Conservation (phyloP, 92 coral and sea anemone species). For the Palythoa caribaeorum region DNA sequence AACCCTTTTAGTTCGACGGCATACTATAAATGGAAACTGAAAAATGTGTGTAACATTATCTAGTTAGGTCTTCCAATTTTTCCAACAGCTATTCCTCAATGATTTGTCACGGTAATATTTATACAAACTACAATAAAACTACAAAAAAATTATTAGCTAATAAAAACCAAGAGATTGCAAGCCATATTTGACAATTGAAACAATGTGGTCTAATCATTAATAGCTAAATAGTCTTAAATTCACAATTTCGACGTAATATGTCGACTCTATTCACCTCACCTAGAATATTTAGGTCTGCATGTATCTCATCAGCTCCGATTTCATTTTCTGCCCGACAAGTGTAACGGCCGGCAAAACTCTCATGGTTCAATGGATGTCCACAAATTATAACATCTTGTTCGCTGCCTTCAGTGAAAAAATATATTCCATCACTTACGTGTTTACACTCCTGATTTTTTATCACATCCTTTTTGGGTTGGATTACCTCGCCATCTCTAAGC, state of each 20-base stretch:
- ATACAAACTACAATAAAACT: no score
- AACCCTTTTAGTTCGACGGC: background rate
- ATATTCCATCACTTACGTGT: constrained; percentile 18
- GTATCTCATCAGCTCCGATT: constrained; percentile 17
- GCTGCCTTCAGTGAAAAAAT: constrained; percentile 32
- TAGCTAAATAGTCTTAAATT: no score
- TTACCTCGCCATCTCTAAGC: constrained; percentile 1
- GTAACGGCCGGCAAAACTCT: constrained; percentile 28
- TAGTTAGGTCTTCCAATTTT: no score
- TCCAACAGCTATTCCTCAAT: no score
- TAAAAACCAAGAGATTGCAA: no score
- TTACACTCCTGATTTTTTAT: background rate
- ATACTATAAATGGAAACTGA: background rate
- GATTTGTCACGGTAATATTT: no score
- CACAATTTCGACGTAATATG: no score
- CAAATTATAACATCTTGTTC: constrained; percentile 23
- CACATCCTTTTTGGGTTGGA: constrained; percentile 10
- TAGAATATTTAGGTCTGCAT: constrained; percentile 1
- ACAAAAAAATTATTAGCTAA: no score
- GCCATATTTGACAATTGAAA: no score
- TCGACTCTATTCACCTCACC: background rate
- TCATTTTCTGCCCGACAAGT: constrained; percentile 35
- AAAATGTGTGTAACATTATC: no score
- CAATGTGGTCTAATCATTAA: no score
- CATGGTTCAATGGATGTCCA: constrained; percentile 23